Evolutionary conservation across 1,140 invertebrate species (phyloP).

Genomic region (Phymorhynchus buccinoides): DNA sequence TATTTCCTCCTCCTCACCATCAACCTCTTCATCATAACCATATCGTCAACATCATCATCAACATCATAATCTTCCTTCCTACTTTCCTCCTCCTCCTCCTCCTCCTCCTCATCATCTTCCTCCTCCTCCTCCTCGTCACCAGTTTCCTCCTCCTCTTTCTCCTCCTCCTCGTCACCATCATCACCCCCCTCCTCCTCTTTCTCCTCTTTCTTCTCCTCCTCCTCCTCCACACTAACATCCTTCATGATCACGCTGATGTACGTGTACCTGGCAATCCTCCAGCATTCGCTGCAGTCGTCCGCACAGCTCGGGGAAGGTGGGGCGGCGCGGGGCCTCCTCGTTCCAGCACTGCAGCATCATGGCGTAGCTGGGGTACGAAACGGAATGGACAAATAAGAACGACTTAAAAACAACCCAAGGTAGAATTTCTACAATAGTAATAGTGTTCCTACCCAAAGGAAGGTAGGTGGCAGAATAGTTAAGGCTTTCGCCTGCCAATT

Average conservation of each 20-base stretch:
- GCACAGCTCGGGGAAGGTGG: slow-evolving; percentile 59
- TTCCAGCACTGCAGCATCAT: slow-evolving; percentile 71
- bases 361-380: slow-evolving; percentile 54
- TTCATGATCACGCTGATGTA: background rate
- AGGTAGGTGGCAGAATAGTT: too few relatives aligned
- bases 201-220: too few relatives aligned
- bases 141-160: background rate
- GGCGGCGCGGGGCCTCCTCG: slow-evolving; percentile 58
- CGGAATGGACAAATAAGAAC: too few relatives aligned
- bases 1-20: background rate
- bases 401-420: too few relatives aligned
- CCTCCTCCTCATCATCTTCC: background rate
- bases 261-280: slow-evolving; percentile 65
- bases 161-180: background rate
- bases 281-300: slow-evolving; percentile 61
- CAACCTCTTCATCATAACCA: background rate
- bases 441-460: too few relatives aligned
- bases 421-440: too few relatives aligned
- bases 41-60: background rate
- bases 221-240: too few relatives aligned
- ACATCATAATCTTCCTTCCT: background rate
- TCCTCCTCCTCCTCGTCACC: background rate
- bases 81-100: too few relatives aligned
- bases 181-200: too few relatives aligned
- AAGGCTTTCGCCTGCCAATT: too few relatives aligned